Base-by-base conservation (phyloP, 1,140 invertebrate genomes). In the Asobara japonica region DNA sequence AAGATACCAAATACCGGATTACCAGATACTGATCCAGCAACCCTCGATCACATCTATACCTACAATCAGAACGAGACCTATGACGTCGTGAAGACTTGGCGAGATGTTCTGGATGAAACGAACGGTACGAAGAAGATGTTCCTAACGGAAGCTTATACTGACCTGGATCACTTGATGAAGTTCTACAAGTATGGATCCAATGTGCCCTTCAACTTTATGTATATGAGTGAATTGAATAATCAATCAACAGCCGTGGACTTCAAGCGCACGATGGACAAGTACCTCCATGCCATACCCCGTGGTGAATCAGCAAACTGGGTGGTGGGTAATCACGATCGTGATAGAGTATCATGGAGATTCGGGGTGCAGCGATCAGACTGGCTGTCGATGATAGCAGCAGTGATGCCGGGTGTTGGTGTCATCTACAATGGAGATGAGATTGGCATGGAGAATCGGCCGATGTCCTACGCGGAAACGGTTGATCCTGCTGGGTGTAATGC, bases 351-450 rank as follows among this genome's bases (percentile, higher is more conserved):
- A 0, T 22, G 87, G 0, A 86, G 93, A 20, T 85, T 91, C 38
- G 93, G 92, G 1, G 73, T 76, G 0, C 87, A 91, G 41, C 82
- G 91, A 0, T 89, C 93, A 0, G 93, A 94, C 82, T 89, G 89
- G 38, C 83, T 94, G 69, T 90, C 92, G 72, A 92, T 94, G 88
- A 78, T 96, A 22, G 88, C 89, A 8, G 82, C 92, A 10, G 78
- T 94, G 0, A 78, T 95, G 16, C 92, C 93, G 6, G 94, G 94
- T 0, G 90, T 94, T 1, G 88, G 89, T 1, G 89, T 95, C 0
- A 90, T 91, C 51, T 96, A 95, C 84, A 93, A 95, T 86, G 95
- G 93, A 8, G 93, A 94, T 81, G 93, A 95, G 80, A 90, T 94
- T 27, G 93, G 91, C 0, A 92, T 94, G 90, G 76, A 86, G 60